Conservation (phyloP, 2,113 vertebrate species). For the Ptyas mucosa region DNA sequence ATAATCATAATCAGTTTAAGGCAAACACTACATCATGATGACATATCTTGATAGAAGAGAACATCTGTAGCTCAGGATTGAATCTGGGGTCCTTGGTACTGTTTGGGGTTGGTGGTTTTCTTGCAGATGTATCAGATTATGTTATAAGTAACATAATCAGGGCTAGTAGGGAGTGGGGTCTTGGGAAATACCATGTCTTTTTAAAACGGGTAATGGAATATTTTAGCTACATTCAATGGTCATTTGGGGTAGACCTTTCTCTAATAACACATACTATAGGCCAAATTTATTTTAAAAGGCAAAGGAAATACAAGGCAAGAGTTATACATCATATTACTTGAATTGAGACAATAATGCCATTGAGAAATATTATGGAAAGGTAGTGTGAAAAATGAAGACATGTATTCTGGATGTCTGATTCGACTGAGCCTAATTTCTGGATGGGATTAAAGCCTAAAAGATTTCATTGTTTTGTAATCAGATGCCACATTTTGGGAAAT, state of each 20-base stretch:
- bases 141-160: too few relatives aligned
- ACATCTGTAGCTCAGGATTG: too few relatives aligned
- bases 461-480: neutral
- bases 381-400: neutral
- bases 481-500: neutral
- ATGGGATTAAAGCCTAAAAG: neutral
- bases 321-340: neutral
- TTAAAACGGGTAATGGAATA: neutral
- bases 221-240: neutral
- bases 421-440: neutral
- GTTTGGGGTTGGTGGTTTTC: too few relatives aligned
- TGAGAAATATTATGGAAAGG: neutral
- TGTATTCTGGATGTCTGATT: neutral
- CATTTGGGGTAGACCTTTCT: neutral
- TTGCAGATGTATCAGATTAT: too few relatives aligned
- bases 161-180: too few relatives aligned
- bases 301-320: neutral
- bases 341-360: slow-evolving; percentile 39
- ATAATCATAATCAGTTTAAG: neutral
- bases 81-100: too few relatives aligned
- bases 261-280: neutral
- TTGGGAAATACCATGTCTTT: too few relatives aligned
- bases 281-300: neutral
- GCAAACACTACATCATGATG: neutral
- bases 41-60: neutral